Percentiles rank a stretch among this genome's conserved stretches.
phyloP scores from a whole-genome alignment of 2,113 vertebrate species.

The Malaclemys terrapin region DNA sequence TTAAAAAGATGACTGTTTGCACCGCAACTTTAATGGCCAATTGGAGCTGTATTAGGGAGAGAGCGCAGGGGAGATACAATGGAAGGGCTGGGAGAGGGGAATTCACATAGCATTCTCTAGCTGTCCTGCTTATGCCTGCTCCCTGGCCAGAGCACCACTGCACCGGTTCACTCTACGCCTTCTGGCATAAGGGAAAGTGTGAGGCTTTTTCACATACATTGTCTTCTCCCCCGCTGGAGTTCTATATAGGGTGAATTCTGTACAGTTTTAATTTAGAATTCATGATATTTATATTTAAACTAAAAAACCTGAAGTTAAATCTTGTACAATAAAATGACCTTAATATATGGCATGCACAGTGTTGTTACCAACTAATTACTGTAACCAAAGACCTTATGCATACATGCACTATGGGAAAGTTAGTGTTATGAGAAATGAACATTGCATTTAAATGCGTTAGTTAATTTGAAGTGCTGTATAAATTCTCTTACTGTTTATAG shows the following conservation, averaged over 20 bases:
- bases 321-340: neutral
- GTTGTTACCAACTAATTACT: neutral
- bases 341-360: neutral
- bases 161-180: neutral
- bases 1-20: neutral
- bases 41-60: neutral
- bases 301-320: neutral
- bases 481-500: neutral
- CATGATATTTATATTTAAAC: neutral
- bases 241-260: neutral
- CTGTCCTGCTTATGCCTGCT: too few relatives aligned
- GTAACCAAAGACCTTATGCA: neutral
- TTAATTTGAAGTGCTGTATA: neutral
- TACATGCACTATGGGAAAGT: neutral
- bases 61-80: neutral
- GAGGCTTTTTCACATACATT: neutral
- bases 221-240: neutral
- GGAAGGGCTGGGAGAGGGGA: neutral
- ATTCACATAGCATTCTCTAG: neutral
- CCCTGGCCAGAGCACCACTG: neutral
- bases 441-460: neutral
- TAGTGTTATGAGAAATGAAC: neutral
- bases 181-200: neutral
- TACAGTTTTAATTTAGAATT: neutral
- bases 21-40: neutral